Conservation (phyloP, 2,888 invertebrate species). For the Athalia circularis region DNA sequence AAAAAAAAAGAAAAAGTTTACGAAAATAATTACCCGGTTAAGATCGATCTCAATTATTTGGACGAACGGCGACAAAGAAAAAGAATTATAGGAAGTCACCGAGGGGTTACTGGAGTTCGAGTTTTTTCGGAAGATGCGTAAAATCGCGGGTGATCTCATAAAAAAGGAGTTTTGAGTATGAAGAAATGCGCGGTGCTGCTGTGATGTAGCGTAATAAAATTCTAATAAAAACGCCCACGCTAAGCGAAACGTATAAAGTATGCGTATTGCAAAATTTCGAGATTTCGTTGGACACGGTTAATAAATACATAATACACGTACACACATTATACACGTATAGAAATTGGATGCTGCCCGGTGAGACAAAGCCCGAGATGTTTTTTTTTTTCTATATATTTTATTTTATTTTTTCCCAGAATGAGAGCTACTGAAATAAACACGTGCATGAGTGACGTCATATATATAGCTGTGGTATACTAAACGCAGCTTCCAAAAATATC, state of each 20-base stretch:
- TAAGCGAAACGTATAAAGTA: neutral
- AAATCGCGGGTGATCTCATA: too few species aligned
- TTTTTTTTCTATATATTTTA: slow-evolving; percentile 6
- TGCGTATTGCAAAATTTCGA: neutral
- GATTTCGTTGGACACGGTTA: neutral
- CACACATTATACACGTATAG: neutral
- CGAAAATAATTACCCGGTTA: too few species aligned
- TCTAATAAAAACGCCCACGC: slow-evolving; percentile 17
- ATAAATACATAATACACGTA: neutral
- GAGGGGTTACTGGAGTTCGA: too few species aligned
- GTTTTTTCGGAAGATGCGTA: too few species aligned
- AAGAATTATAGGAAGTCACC: too few species aligned
- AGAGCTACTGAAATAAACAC: slow-evolving; percentile 67
- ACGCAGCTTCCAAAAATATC: slow-evolving; percentile 55
- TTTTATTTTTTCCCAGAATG: slow-evolving; percentile 56
- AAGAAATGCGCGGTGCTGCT: neutral
- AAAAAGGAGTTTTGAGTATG: neutral
- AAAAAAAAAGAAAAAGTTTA: neutral
- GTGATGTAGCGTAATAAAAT: slow-evolving; percentile 3
- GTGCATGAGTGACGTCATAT: slow-evolving; percentile 66
- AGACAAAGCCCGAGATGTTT: slow-evolving; percentile 19
- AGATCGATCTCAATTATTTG: neutral
- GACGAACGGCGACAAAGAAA: neutral
- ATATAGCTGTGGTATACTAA: slow-evolving; percentile 25
- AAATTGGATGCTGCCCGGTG: slow-evolving; percentile 15